Base-by-base conservation (phyloP, 2,113 vertebrate species). In the Cryptoleucopteryx plumbea region DNA sequence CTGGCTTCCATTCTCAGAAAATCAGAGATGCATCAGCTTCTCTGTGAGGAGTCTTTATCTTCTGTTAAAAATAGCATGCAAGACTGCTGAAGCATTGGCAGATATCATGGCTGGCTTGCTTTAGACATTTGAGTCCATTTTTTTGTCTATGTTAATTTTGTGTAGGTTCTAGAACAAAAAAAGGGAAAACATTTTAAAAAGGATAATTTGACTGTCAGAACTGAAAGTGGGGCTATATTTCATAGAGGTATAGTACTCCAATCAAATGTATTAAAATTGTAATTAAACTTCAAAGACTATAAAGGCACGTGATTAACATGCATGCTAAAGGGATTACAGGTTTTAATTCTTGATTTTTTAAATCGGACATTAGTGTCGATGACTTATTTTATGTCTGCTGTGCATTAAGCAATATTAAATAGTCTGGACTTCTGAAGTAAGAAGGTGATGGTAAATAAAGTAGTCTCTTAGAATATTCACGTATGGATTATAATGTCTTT, bases 1-100 rank as follows among this genome's bases (percentile, higher is more conserved):
- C 82, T 82, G 56, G 53, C 40, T 91, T 87, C 81, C 52, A 82
- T 89, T 87, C 79, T 88, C 90, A 80, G 70, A 93, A 94, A 93
- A 91, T 47, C 16, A n/a, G 65, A 91, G 40, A 38, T 47, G 23
- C 6, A 65, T 77, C 81, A 86, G 29, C 66, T 88, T 86, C 82
- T 45, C 61, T 82, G 61, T 45, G 71, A 52, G 92, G 78, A 93
- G 75, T 94, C 43, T 88, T 93, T 86, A 77, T 90, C 91, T 86
- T 38, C 70, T 77, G 36, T 70, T 96, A 91, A 90, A 94, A 95
- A 72, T 87, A 90, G 84, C 58, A 38, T 2, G 8, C 20, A 26
- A 72, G 70, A 40, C 36, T 47, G 6, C 31, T 45, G 17, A 25
- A 82, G 32, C 4, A 1, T 9, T 65, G 92, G n/a, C 66, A 77